Conservation (phyloP, 2,113 vertebrate genomes). For the Brachypodius melanocephalos region DNA sequence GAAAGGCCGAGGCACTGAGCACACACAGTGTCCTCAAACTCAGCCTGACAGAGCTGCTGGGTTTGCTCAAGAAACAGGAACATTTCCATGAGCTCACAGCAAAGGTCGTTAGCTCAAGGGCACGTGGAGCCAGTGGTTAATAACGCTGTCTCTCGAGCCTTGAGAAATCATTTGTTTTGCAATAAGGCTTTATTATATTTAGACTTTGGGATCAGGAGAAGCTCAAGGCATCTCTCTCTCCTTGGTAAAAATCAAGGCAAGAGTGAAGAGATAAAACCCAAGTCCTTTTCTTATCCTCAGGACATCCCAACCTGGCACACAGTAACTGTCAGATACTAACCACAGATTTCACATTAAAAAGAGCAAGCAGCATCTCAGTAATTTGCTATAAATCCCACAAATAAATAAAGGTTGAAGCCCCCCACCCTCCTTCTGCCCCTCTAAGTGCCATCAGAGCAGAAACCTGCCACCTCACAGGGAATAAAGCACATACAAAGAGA, state of each 20-base stretch:
- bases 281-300: not conserved
- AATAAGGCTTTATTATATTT: slow-evolving; percentile 28
- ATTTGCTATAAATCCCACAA: not conserved
- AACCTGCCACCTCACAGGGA: not conserved
- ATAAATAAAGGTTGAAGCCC: not conserved
- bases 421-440: not conserved
- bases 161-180: not conserved
- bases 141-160: not conserved
- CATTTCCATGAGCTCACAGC: not conserved
- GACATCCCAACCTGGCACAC: not conserved
- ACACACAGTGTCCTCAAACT: not conserved
- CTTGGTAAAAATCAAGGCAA: not conserved
- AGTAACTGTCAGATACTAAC: not conserved
- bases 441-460: not conserved
- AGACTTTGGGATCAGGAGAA: not conserved
- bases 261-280: not conserved
- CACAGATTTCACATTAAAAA: not conserved
- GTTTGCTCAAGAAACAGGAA: not conserved
- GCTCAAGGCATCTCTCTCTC: not conserved
- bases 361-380: not conserved
- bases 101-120: not conserved
- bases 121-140: not conserved
- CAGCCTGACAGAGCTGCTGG: not conserved
- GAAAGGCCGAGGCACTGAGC: not conserved
- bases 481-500: not conserved